Evolutionary conservation across 2,113 vertebrate species (phyloP).

Genomic region (Pituophis catenifer): DNA sequence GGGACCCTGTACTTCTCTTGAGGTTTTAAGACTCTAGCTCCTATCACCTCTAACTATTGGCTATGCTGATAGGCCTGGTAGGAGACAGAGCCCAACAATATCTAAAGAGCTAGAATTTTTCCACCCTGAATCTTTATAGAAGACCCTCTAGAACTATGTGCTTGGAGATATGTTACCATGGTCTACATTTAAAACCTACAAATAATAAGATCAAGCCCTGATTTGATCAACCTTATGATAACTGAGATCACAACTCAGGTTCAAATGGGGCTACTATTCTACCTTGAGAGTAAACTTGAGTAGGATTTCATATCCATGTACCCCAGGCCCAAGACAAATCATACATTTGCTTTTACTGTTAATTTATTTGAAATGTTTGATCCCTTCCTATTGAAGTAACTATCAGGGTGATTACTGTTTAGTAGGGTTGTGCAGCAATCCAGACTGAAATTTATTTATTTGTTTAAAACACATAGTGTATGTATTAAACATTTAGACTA

Average conservation of each 20-base stretch:
- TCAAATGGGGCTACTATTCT: not conserved
- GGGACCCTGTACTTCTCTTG: not conserved
- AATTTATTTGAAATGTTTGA: not conserved
- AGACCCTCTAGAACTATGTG: not conserved
- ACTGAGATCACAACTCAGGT: not conserved
- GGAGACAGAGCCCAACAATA: not conserved
- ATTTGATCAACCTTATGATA: not conserved
- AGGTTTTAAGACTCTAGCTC: not conserved
- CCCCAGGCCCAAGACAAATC: not conserved
- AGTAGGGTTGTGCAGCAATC: not conserved
- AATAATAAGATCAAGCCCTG: not conserved
- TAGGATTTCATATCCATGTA: not conserved
- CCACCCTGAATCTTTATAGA: not conserved
- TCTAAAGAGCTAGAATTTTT: not conserved
- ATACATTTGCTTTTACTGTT: not conserved
- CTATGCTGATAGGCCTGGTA: too few species aligned
- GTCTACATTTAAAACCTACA: not conserved
- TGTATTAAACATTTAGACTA: not conserved
- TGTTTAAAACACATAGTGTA: not conserved
- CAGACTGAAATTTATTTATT: not conserved
- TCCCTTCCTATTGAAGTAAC: not conserved
- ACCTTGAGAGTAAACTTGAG: not conserved
- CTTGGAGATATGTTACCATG: not conserved
- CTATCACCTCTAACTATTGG: not conserved
- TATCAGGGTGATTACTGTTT: not conserved